These are phyloP conservation scores for Drosophila kanekoi DNA, from an alignment of 2,888 invertebrate genomes.

Conservation along the genomic window DNA sequence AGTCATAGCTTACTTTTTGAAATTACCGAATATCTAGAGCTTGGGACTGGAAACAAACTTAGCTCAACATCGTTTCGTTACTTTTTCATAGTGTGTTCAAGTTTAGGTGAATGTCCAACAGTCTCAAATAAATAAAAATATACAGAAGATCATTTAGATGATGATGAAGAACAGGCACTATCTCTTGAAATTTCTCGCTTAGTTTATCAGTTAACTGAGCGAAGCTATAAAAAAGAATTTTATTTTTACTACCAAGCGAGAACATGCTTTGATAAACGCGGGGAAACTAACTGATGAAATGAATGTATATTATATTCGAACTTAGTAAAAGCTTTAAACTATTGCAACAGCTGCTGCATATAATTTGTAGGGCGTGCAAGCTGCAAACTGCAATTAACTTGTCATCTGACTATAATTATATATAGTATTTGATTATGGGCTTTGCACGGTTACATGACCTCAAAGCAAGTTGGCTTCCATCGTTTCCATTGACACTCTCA, in stretches of 20 bases:
- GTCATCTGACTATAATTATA: constrained; percentile 25
- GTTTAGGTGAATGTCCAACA: not conserved
- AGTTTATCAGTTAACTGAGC: constrained; percentile 6
- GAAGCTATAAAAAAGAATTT: not conserved
- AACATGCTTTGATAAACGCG: not conserved
- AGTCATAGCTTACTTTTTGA: too few relatives aligned
- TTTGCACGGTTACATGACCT: constrained; percentile 11
- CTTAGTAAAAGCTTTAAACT: not conserved
- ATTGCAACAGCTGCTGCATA: constrained; percentile 1
- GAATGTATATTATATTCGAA: not conserved
- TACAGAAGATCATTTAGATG: not conserved
- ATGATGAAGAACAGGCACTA: not conserved
- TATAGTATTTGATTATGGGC: constrained; percentile 20
- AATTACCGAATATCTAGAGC: too few relatives aligned
- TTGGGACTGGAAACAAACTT: too few relatives aligned
- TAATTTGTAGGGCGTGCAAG: constrained; percentile 1
- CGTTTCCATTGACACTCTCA: constrained; percentile 13
- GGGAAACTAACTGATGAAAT: not conserved
- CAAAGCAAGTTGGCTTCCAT: not conserved
- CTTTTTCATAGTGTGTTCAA: not conserved
- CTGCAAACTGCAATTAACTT: constrained; percentile 1
- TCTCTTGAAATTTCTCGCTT: not conserved
- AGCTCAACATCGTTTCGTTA: too few relatives aligned
- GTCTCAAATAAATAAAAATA: not conserved
- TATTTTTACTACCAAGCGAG: not conserved